These are phyloP conservation scores for Steinernema khuongi DNA, from an alignment of 1,140 invertebrate species.

Conservation along the genomic window DNA sequence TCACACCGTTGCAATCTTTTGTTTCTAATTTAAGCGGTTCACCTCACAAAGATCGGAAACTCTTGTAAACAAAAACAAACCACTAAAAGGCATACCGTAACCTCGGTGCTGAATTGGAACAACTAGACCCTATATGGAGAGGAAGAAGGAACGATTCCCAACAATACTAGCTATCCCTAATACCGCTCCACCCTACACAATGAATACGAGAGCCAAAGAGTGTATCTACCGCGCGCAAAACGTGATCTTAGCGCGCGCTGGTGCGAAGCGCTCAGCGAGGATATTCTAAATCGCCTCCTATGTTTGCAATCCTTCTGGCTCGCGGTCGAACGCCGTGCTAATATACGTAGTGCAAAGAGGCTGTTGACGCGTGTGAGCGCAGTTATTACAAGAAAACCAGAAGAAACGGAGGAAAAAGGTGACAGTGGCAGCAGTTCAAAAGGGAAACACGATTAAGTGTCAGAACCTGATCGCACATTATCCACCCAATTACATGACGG, in stretches of 20 bases:
- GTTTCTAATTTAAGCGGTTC: no score
- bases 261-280: constrained; percentile 7
- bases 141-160: no score
- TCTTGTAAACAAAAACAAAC: no score
- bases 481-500: constrained; percentile 16
- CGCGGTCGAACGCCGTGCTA: not conserved
- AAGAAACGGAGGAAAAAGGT: constrained; percentile 12
- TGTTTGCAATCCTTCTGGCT: constrained; percentile 4
- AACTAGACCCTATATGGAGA: no score
- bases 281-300: not conserved
- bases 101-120: no score
- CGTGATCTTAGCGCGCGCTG: constrained; percentile 15
- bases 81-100: no score
- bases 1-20: no score
- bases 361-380: not conserved
- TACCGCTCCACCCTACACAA: not conserved
- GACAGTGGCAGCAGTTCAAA: not conserved
- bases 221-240: not conserved
- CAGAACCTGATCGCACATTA: constrained; percentile 16
- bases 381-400: constrained; percentile 13
- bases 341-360: not conserved
- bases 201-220: constrained; percentile 6
- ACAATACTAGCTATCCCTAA: no score
- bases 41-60: no score
- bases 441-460: constrained; percentile 13